Conservation (phyloP, 2,113 vertebrate species). For the Nesoenas mayeri region DNA sequence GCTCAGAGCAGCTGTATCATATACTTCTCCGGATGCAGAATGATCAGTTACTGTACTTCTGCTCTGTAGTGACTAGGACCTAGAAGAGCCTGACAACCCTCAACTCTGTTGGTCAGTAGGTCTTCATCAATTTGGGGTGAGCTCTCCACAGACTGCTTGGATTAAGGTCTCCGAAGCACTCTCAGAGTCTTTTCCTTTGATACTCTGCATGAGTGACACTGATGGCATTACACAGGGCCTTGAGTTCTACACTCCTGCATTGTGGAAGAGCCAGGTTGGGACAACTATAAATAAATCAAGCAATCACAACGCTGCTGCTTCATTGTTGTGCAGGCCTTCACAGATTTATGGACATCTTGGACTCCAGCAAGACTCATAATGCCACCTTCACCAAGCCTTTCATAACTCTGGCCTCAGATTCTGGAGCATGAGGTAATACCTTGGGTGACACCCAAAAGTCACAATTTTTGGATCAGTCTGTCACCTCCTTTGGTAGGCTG, state of each 20-base stretch:
- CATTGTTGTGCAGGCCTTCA: neutral
- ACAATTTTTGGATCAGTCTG: neutral
- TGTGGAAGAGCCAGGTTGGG: neutral
- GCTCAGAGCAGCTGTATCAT: neutral
- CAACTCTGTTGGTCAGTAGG: too few species aligned
- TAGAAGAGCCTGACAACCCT: neutral
- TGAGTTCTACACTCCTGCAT: neutral
- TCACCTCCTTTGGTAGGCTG: neutral
- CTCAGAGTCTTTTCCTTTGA: neutral
- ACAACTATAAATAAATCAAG: neutral
- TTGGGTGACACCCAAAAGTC: neutral
- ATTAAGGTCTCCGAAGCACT: neutral
- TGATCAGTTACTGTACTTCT: neutral
- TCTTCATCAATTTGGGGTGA: neutral
- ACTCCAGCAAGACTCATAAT: neutral
- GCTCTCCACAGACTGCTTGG: neutral
- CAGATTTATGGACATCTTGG: neutral
- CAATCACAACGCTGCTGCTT: neutral
- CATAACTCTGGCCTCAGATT: neutral
- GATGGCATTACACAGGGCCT: neutral
- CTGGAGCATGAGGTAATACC: neutral
- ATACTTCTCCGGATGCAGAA: neutral
- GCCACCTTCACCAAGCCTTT: neutral
- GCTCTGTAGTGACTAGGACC: neutral
- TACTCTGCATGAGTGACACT: neutral